phyloP scores from a whole-genome alignment of 2,888 invertebrate species.

The Pedicia rivosa region DNA sequence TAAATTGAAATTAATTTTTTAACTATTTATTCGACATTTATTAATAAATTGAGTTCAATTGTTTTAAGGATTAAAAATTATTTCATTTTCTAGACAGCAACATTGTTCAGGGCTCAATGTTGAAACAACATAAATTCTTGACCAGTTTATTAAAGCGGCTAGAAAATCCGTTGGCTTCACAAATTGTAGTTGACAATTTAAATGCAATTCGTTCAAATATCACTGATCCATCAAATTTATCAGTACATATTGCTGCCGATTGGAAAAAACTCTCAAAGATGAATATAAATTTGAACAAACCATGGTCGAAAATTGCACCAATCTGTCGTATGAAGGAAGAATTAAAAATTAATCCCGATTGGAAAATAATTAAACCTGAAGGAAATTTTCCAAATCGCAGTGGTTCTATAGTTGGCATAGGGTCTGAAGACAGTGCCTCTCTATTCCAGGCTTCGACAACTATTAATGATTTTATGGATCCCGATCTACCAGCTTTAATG shows the following conservation, averaged over 20 bases:
- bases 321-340: not conserved
- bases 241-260: constrained; percentile 58
- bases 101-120: constrained; percentile 47
- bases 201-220: constrained; percentile 41
- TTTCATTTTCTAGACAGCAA: constrained; percentile 68
- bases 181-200: constrained; percentile 35
- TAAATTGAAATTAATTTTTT: no score
- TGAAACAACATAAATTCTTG: constrained; percentile 64
- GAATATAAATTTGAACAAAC: constrained; percentile 20
- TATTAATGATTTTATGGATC: constrained; percentile 42
- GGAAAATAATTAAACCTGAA: constrained; percentile 17
- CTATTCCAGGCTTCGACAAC: constrained; percentile 49
- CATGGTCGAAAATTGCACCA: constrained; percentile 34
- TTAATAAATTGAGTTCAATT: no score
- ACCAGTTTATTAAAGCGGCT: constrained; percentile 44
- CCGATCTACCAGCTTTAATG: constrained; percentile 54
- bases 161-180: constrained; percentile 33
- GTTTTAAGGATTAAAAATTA: no score
- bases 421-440: constrained; percentile 66
- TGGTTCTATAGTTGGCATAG: constrained; percentile 61
- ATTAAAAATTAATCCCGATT: constrained; percentile 16
- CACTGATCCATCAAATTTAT: constrained; percentile 41
- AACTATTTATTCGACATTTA: no score
- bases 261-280: constrained; percentile 23
- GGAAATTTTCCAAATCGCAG: constrained; percentile 24